Evolutionary conservation across 2,888 invertebrate species (phyloP).

Genomic region (Drosophila dives): DNA sequence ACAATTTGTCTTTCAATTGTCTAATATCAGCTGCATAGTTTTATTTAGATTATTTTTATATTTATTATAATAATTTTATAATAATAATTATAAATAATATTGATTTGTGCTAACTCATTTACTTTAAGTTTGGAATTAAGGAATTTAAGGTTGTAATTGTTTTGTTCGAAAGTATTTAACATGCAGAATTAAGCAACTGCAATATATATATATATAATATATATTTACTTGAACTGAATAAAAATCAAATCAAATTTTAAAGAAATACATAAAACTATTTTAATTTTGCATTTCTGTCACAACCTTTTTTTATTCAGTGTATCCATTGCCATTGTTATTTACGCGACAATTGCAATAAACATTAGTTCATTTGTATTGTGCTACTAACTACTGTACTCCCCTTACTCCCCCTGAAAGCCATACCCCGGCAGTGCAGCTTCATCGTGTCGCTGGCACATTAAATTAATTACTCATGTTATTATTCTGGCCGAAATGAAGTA

Average conservation of each 20-base stretch:
- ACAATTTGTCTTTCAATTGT: background rate
- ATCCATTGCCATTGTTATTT: slow-evolving; percentile 47
- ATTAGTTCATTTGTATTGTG: slow-evolving; percentile 58
- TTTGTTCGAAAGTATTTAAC: background rate
- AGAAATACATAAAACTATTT: background rate
- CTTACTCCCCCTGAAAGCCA: background rate
- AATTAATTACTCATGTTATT: slow-evolving; percentile 84
- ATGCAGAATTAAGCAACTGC: background rate
- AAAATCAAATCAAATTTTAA: background rate
- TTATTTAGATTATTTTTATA: background rate
- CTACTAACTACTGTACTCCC: background rate
- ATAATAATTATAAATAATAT: too few relatives aligned
- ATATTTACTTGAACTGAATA: background rate
- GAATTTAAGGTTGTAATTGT: too few relatives aligned
- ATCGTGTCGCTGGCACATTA: slow-evolving; percentile 81
- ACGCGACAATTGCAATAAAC: slow-evolving; percentile 67
- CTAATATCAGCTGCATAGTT: background rate
- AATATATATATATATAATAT: background rate
- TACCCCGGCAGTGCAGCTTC: background rate
- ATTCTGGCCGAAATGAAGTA: slow-evolving; percentile 83
- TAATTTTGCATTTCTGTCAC: background rate
- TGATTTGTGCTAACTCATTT: background rate
- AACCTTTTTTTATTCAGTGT: background rate
- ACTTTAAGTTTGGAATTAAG: too few relatives aligned
- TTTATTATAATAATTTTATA: too few relatives aligned